Percentiles rank a stretch among this genome's conserved stretches.
Evolutionary conservation across 2,888 invertebrate genomes (phyloP).

Genomic region (Dryobotodes eremita): DNA sequence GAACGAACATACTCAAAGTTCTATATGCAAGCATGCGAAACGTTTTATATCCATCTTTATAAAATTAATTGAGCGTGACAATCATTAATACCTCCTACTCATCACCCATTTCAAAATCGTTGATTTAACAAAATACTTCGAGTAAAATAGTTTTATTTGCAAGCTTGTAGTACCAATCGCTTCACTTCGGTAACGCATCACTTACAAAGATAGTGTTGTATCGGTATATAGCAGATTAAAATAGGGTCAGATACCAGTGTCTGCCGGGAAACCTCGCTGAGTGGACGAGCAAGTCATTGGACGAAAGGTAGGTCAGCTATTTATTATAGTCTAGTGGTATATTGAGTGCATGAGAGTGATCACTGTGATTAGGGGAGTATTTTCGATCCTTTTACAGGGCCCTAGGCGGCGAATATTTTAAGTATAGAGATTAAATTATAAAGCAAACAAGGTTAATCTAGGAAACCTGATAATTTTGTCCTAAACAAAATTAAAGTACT

Average conservation of each 20-base stretch:
- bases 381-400: not conserved
- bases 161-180: not conserved
- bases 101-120: conserved; percentile 1
- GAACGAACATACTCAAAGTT: not conserved
- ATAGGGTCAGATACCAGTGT: conserved; percentile 25
- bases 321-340: not conserved
- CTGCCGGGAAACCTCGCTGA: conserved; percentile 20
- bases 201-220: conserved; percentile 45
- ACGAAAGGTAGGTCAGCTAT: conserved; percentile 35
- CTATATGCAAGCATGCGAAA: not conserved
- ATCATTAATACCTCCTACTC: conserved; percentile 24
- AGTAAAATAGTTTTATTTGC: not conserved
- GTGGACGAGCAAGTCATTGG: conserved; percentile 33
- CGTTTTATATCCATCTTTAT: conserved; percentile 38
- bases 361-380: too few species aligned
- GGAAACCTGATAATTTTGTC: not conserved
- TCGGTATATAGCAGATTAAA: conserved; percentile 39
- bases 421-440: too few species aligned
- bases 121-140: not conserved
- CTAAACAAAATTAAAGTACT: not conserved
- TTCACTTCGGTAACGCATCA: conserved; percentile 32
- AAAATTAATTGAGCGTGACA: conserved; percentile 52
- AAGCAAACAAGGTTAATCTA: too few species aligned
- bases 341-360: not conserved
- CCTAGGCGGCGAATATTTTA: not conserved